Base-by-base conservation (phyloP, 2,797 vertebrate genomes). In the Sebastes hubbsi region DNA sequence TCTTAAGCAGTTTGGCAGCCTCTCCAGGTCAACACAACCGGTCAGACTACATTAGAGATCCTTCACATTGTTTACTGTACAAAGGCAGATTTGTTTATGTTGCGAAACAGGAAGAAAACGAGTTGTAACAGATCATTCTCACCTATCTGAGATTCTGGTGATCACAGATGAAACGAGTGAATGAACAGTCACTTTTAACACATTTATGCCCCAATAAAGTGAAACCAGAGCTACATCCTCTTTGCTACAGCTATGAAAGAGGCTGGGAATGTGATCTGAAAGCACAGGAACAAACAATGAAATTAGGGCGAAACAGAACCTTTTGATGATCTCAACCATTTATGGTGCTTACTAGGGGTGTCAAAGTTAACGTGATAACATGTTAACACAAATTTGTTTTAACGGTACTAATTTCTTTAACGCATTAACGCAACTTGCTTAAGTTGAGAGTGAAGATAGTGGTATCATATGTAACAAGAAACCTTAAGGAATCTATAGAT, bases 321-420 rank as follows among this genome's bases (percentile, higher is more conserved):
- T 77, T 32, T 49, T 16, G 62, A 62, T 49, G 14, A 25, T 34
- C 62, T 54, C 29, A 42, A 56, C 5, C 24, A 62, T 12, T 62
- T 20, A 24, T 24, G 25, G 10, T n/a, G 25, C 8, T 62, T 29
- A 29, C 56, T 1, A 46, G 42, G 0, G 6, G 0, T 46, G 14
- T 0, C 1, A 46, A 46, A 46, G 42, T 18, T 46, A 46, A 46
- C 16, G 6, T 0, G 42, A 46, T 18, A 46, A 46, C 6, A 6
- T 16, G 14, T 42, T 42, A 42, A 42, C 38, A 42, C 42, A 46
- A 46, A 8, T 46, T 46, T 8, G 16, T 46, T 46, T 46, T 46
- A 46, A 46, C 42, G 3, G 3, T 1, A 46, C 16, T 46, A 46
- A 18, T 18, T 46, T 46, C 42, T 46, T 46, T 46, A 46, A 46